These are phyloP conservation scores for Hylia prasina DNA, from an alignment of 2,113 vertebrate genomes.

Conservation along the genomic window DNA sequence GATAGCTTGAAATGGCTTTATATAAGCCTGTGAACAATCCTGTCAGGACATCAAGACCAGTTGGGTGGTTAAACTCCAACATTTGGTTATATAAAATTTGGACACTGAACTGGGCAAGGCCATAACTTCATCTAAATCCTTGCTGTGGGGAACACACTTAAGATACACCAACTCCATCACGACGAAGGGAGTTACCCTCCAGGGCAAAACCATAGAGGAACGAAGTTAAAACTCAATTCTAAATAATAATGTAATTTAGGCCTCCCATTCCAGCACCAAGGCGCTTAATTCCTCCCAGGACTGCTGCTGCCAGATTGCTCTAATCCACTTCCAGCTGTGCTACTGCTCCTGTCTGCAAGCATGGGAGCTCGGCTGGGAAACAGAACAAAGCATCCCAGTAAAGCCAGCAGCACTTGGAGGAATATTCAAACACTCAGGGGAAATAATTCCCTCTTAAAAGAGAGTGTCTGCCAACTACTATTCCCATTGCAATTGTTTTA, in stretches of 20 bases:
- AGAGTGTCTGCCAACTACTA: constrained; percentile 11
- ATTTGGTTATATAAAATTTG: background rate
- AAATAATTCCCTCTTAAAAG: constrained; percentile 37
- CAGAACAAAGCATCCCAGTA: constrained; percentile 57
- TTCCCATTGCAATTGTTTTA: background rate
- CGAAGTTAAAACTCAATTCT: constrained; percentile 25
- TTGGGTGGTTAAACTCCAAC: background rate
- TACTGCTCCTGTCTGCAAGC: constrained; percentile 10
- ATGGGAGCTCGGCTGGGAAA: constrained; percentile 44
- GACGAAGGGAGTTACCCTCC: background rate
- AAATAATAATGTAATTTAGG: constrained; percentile 49
- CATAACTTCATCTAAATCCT: background rate
- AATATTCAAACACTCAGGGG: constrained; percentile 52
- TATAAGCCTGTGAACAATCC: background rate
- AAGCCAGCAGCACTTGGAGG: constrained; percentile 58
- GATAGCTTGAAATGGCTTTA: background rate
- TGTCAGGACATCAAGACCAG: background rate
- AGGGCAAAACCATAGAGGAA: background rate
- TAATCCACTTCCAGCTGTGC: constrained; percentile 60
- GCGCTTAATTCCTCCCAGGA: constrained; percentile 49
- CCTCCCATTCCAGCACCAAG: constrained; percentile 24
- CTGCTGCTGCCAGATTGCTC: constrained; percentile 44
- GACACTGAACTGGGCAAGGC: background rate
- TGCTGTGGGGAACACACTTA: background rate
- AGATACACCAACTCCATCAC: background rate